phyloP scores from a whole-genome alignment of 2,888 invertebrate genomes.

The Hypsopygia costalis region DNA sequence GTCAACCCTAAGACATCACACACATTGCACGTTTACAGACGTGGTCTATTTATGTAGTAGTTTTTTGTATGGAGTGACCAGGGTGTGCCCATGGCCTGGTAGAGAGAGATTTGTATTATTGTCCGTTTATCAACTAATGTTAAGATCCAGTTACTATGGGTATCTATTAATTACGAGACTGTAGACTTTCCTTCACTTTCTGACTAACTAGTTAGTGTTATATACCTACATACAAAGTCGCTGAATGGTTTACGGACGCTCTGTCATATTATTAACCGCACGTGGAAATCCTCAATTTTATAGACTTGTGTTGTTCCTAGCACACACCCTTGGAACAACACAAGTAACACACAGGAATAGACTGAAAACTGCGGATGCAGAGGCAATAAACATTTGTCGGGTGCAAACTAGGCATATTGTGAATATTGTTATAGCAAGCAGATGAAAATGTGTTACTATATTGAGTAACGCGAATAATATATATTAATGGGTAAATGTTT shows the following conservation, averaged over 20 bases:
- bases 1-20: too few relatives aligned
- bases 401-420: constrained; percentile 3
- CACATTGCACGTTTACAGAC: too few relatives aligned
- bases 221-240: not conserved
- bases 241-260: not conserved
- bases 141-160: too few relatives aligned
- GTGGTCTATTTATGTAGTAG: too few relatives aligned
- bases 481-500: too few relatives aligned
- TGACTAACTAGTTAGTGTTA: not conserved
- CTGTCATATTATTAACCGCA: not conserved
- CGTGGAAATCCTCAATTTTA: not conserved
- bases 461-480: too few relatives aligned
- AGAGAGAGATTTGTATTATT: too few relatives aligned
- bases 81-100: too few relatives aligned
- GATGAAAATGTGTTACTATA: not conserved
- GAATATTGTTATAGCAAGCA: constrained; percentile 2
- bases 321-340: constrained; percentile 6
- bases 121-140: too few relatives aligned
- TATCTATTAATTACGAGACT: not conserved
- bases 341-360: constrained; percentile 32
- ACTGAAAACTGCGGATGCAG: constrained; percentile 46
- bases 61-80: too few relatives aligned
- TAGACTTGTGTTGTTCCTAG: not conserved
- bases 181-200: not conserved
- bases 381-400: constrained; percentile 26